Evolutionary conservation across 2,113 vertebrate genomes (phyloP), one percentile per base, ranked within the genome.

Genomic region (Poeciliopsis turrubarensis): DNA sequence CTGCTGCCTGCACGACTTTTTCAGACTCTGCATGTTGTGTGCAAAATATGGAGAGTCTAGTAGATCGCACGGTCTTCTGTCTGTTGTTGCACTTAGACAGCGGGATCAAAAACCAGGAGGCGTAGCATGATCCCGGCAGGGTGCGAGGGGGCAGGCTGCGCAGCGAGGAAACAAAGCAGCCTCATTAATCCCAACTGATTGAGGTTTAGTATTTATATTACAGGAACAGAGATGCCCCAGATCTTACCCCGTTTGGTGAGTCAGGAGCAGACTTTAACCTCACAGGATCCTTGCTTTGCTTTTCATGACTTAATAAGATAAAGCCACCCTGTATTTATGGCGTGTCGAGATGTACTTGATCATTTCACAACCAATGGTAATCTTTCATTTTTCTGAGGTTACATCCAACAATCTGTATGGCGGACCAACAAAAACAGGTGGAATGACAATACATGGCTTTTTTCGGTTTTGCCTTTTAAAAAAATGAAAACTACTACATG

Each of bases 161-260:
- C 67, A 79, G 69, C 57, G 0, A 73, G 68, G 54, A 75, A 78
- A 84, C 83, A 85, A 85, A 83, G 70, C 61, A 72, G 64, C 80
- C 85, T 79, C 75, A 80, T 82, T 81, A 87, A 80, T 82, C 79
- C 88, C 77, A 11, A 74, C 74, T 89, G 79, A 86, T 73, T 29
- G 65, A 70, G 61, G 78, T 72, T 87, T 78, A 84, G 76, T 44
- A 1, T 51, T 54, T 75, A 2, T 64, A 79, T 14, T 3, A 25
- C 26, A 51, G 63, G 71, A 72, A 68, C 27, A 67, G 39, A 80
- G 57, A 70, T 54, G 72, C 74, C 41, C 69, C 68, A 60, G 79
- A 75, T 65, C n/a, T 54, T 61, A 32, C 44, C 65, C 70, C 29
- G 37, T 47, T 65, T 67, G 31, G 6, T 39, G 70, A 65, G 54